phyloP scores from a whole-genome alignment of 2,888 invertebrate species.

The Zygogramma bicolorata region DNA sequence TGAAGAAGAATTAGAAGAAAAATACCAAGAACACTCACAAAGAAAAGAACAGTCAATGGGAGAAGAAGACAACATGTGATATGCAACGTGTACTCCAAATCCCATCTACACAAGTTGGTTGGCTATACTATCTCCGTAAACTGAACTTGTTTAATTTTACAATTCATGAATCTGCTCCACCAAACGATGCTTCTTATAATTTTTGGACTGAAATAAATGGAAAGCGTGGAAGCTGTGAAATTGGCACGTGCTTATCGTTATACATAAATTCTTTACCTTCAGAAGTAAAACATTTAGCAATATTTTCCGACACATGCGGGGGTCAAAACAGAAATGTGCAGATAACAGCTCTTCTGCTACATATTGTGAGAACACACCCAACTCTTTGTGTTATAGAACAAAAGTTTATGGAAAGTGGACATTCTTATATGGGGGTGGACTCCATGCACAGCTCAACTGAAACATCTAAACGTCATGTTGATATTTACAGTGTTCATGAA shows the following conservation, averaged over 20 bases:
- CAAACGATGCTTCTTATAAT: too few relatives aligned
- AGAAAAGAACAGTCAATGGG: background rate
- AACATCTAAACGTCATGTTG: conserved; percentile 23
- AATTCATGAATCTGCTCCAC: too few relatives aligned
- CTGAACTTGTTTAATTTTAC: too few relatives aligned
- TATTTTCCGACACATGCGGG: conserved; percentile 7
- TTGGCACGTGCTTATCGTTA: background rate
- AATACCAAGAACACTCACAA: background rate
- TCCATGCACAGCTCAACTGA: conserved; percentile 16
- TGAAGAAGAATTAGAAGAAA: background rate
- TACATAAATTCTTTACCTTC: background rate
- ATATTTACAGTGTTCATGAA: conserved; percentile 33
- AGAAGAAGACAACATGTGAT: too few relatives aligned
- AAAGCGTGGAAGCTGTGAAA: too few relatives aligned
- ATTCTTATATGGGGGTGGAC: conserved; percentile 29
- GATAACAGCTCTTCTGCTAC: conserved; percentile 22
- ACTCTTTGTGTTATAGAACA: too few relatives aligned
- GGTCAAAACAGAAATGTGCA: conserved; percentile 30
- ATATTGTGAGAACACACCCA: conserved; percentile 22
- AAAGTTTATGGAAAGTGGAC: too few relatives aligned
- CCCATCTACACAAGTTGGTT: too few relatives aligned
- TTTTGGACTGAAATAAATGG: too few relatives aligned
- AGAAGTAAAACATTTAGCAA: background rate
- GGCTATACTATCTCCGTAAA: too few relatives aligned
- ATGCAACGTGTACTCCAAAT: too few relatives aligned